phyloP scores from a whole-genome alignment of 2,113 vertebrate species.

The Cercopithecus mona region DNA sequence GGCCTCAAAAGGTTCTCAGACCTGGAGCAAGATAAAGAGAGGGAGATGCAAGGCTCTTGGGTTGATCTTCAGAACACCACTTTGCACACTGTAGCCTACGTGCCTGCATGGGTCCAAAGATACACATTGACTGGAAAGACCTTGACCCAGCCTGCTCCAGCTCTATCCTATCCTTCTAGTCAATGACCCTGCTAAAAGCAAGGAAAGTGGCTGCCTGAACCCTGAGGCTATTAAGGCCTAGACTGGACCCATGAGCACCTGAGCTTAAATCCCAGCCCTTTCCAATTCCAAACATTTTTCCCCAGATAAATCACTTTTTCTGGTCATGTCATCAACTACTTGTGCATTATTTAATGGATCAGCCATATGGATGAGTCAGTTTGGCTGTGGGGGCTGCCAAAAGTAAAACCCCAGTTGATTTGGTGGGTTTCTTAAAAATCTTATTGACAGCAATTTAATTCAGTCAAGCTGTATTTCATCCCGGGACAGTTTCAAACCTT shows the following conservation, averaged over 20 bases:
- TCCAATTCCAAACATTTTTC: neutral
- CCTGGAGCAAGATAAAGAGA: neutral
- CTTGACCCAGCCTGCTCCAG: neutral
- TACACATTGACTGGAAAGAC: neutral
- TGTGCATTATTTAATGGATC: neutral
- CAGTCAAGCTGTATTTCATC: conserved; percentile 28
- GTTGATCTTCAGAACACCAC: neutral
- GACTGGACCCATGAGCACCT: neutral
- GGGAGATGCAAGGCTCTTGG: neutral
- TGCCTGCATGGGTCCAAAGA: neutral
- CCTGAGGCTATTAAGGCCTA: neutral
- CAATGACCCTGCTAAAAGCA: neutral
- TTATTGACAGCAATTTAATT: conserved; percentile 50
- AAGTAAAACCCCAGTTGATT: neutral
- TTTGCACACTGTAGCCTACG: fast-evolving
- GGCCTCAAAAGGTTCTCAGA: neutral
- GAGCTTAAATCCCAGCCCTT: neutral
- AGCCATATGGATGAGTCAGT: neutral
- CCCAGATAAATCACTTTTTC: conserved; percentile 35
- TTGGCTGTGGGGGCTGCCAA: conserved; percentile 25
- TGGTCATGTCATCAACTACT: conserved; percentile 46
- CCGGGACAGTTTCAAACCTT: neutral
- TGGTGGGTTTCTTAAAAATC: conserved; percentile 19
- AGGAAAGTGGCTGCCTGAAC: neutral
- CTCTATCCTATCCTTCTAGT: neutral